Evolutionary conservation across 2,113 vertebrate species (phyloP).

Genomic region (Paedocypris sp.): DNA sequence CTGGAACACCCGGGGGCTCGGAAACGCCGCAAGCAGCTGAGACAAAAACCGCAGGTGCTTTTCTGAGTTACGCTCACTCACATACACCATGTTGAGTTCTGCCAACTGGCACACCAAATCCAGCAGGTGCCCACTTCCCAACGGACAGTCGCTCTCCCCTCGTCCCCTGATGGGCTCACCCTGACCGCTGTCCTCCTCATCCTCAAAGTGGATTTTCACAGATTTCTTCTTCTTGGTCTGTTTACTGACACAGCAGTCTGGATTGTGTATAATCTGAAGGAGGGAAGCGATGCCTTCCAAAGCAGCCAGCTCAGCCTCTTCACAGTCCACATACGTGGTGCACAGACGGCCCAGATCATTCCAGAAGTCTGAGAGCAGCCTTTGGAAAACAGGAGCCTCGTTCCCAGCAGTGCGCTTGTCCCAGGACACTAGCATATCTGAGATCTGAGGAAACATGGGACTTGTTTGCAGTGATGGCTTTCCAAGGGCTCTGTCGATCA

Average conservation of each 20-base stretch:
- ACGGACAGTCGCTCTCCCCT: conserved; percentile 33
- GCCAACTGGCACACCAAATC: conserved; percentile 78
- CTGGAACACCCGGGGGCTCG: conserved; percentile 72
- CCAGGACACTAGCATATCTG: conserved; percentile 78
- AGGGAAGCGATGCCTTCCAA: conserved; percentile 72
- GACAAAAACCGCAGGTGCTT: conserved; percentile 81
- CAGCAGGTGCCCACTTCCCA: conserved; percentile 67
- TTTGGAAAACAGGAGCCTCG: conserved; percentile 51
- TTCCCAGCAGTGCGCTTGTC: conserved; percentile 63
- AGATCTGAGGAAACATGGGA: conserved; percentile 71
- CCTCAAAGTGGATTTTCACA: conserved; percentile 68
- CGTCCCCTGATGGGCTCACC: conserved; percentile 27
- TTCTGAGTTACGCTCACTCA: conserved; percentile 73
- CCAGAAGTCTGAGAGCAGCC: conserved; percentile 76
- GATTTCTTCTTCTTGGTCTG: conserved; percentile 61
- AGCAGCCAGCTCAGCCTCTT: conserved; percentile 59
- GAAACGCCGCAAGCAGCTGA: conserved; percentile 71
- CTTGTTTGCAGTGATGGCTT: conserved; percentile 68
- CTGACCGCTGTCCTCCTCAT: conserved; percentile 45
- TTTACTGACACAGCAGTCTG: conserved; percentile 51
- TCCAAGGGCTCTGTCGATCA: conserved; percentile 64
- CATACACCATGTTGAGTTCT: conserved; percentile 73
- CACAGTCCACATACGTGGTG: conserved; percentile 55
- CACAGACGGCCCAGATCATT: conserved; percentile 66
- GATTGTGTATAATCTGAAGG: conserved; percentile 74